Conservation (phyloP, 2,888 invertebrate species). For the Mythimna lalbum region DNA sequence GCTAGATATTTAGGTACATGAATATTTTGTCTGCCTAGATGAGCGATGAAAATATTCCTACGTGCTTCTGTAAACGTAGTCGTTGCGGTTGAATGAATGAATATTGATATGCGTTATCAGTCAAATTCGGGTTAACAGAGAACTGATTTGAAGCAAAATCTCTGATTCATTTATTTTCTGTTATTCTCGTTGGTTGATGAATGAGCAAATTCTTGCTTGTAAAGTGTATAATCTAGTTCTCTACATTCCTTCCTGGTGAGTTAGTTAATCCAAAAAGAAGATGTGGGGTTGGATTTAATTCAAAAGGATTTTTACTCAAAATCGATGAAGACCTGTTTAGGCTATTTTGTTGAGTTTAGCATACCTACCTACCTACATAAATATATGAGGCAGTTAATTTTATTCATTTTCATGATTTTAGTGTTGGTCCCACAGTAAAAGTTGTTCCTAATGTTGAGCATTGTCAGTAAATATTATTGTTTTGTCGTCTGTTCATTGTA, state of each 20-base stretch:
- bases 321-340: neutral
- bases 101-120: conserved; percentile 31
- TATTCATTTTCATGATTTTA: too few relatives aligned
- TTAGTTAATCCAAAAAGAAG: neutral
- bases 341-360: too few relatives aligned
- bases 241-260: neutral
- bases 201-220: neutral
- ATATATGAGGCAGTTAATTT: too few relatives aligned
- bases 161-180: neutral
- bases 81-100: conserved; percentile 11
- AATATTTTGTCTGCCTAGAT: conserved; percentile 19
- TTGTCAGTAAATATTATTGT: too few relatives aligned
- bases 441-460: too few relatives aligned
- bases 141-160: conserved; percentile 2
- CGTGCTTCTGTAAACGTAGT: conserved; percentile 30
- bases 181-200: neutral
- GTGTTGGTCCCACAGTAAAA: too few relatives aligned
- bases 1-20: conserved; percentile 19
- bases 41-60: conserved; percentile 17
- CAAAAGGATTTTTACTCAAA: neutral
- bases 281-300: neutral
- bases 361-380: too few relatives aligned
- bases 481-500: too few relatives aligned
- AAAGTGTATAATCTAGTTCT: neutral
- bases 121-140: conserved; percentile 11